Percentiles rank a stretch among this genome's conserved stretches.
These are phyloP conservation scores for Solenopsis invicta DNA, from an alignment of 1,140 invertebrate species.

Conservation along the genomic window DNA sequence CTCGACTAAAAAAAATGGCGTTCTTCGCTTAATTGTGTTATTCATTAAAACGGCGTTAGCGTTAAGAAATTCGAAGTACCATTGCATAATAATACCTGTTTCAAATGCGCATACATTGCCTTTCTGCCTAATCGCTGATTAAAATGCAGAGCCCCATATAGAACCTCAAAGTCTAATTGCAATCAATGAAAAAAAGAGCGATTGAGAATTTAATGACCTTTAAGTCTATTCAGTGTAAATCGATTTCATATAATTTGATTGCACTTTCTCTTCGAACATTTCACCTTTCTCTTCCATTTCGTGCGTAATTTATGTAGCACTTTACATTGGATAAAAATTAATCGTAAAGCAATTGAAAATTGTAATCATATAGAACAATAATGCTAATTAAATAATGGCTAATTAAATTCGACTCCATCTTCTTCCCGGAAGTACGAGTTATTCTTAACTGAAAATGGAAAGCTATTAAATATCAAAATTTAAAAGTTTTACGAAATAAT, in stretches of 20 bases:
- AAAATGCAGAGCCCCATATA: not conserved
- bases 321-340: not conserved
- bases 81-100: not conserved
- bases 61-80: not conserved
- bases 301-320: slow-evolving; percentile 24
- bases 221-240: not conserved
- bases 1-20: no score
- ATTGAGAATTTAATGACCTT: not conserved
- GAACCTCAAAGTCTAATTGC: not conserved
- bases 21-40: no score
- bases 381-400: not conserved
- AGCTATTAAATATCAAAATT: not conserved
- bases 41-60: not conserved
- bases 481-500: not conserved
- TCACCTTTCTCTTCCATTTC: slow-evolving; percentile 37
- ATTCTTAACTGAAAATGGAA: not conserved
- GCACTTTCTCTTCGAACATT: slow-evolving; percentile 30
- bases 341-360: slow-evolving; percentile 12
- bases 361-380: not conserved
- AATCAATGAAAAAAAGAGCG: not conserved
- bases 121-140: not conserved
- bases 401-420: slow-evolving; percentile 7
- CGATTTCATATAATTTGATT: slow-evolving; percentile 27
- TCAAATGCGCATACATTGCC: not conserved
- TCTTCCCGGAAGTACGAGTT: not conserved